Evolutionary conservation across 2,113 vertebrate species (phyloP).

Genomic region (Vidua macroura): DNA sequence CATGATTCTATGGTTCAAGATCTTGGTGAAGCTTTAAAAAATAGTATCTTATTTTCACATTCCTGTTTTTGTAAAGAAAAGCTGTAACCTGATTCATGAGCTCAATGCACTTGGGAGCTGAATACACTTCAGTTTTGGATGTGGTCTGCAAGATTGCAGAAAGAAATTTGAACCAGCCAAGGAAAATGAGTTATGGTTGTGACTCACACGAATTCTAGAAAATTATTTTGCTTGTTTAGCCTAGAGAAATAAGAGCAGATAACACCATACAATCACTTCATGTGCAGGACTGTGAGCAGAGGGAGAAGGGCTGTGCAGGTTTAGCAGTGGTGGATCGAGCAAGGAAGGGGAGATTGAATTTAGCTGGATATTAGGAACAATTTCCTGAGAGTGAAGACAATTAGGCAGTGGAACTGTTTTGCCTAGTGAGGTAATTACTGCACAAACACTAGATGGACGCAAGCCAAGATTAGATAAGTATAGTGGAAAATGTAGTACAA

Average conservation of each 20-base stretch:
- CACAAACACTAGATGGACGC: conserved; percentile 46
- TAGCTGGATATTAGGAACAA: conserved; percentile 56
- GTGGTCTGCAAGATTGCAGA: not conserved
- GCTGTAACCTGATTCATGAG: not conserved
- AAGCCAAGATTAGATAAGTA: conserved; percentile 63
- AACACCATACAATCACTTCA: not conserved
- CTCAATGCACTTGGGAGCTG: not conserved
- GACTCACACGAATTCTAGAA: not conserved
- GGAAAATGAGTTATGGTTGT: not conserved
- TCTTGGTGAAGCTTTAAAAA: not conserved
- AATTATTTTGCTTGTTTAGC: not conserved
- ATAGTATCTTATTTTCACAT: not conserved
- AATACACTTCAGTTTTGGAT: not conserved
- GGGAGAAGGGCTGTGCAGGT: not conserved
- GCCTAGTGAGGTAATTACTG: conserved; percentile 64
- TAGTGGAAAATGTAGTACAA: conserved; percentile 64
- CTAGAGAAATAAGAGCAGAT: not conserved
- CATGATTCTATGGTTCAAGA: not conserved
- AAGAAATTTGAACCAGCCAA: not conserved
- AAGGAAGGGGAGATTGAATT: conserved; percentile 50
- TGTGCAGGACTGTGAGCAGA: accelerated
- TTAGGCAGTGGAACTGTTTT: conserved; percentile 65
- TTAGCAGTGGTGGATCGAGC: accelerated
- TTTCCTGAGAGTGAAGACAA: conserved; percentile 63
- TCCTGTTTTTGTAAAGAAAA: not conserved